Percentiles rank a stretch among this genome's conserved stretches.
phyloP scores from a whole-genome alignment of 2,113 vertebrate species.

The Entosphenus tridentatus region DNA sequence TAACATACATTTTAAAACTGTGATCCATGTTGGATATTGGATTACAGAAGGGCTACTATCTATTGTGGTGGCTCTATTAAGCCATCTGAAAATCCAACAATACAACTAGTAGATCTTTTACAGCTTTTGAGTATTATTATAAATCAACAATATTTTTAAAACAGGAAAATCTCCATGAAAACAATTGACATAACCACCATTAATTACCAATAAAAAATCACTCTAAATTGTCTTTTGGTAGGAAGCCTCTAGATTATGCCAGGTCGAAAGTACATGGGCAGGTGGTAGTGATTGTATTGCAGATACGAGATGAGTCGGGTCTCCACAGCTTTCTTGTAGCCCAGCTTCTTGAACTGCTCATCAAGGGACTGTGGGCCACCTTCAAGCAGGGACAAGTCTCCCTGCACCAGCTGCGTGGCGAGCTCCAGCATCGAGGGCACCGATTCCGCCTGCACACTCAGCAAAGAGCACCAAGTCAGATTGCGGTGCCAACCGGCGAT shows the following conservation, averaged over 20 bases:
- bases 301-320: conserved; percentile 32
- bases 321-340: conserved; percentile 18
- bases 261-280: conserved; percentile 47
- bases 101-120: too few relatives aligned
- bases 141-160: too few relatives aligned
- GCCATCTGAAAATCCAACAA: too few relatives aligned
- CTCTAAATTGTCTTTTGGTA: too few relatives aligned
- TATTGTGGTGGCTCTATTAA: too few relatives aligned
- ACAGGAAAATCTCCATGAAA: too few relatives aligned
- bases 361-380: conserved; percentile 15
- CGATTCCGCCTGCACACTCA: conserved; percentile 13
- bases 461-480: neutral
- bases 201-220: too few relatives aligned
- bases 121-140: too few relatives aligned
- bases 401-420: conserved; percentile 17
- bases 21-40: too few relatives aligned
- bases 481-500: neutral
- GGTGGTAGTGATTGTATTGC: conserved; percentile 37
- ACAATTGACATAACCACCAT: too few relatives aligned
- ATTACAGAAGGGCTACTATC: too few relatives aligned
- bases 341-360: conserved; percentile 12
- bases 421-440: conserved; percentile 18
- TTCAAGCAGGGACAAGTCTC: conserved; percentile 14
- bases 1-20: too few relatives aligned
- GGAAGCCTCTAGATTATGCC: conserved; percentile 18